A percentile compares a stretch with the other conserved stretches of the same genome.
Evolutionary conservation across 2,797 vertebrate species (phyloP).

Genomic region (Anas georgica): DNA sequence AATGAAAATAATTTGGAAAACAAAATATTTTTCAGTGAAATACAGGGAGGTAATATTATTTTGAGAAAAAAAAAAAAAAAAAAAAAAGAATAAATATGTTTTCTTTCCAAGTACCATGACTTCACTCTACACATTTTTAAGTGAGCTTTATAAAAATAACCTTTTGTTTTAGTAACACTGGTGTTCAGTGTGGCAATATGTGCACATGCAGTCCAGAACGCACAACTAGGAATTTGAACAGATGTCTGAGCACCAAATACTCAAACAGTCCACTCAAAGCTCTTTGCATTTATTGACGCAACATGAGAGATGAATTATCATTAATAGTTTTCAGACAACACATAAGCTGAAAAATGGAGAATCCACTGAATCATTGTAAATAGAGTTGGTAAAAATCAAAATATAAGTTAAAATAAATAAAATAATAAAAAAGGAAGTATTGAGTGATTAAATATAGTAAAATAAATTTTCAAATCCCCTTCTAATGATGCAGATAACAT

Average conservation of each 20-base stretch:
- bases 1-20: not conserved
- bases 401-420: not conserved
- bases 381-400: not conserved
- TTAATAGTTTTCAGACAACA: not conserved
- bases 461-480: not conserved
- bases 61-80: not conserved
- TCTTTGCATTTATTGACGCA: not conserved
- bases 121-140: not conserved
- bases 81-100: not conserved
- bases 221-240: not conserved
- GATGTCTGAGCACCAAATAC: not conserved
- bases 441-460: not conserved
- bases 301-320: not conserved
- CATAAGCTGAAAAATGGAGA: not conserved
- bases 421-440: not conserved
- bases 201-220: not conserved
- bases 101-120: not conserved
- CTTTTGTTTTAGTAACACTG: not conserved
- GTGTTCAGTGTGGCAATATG: not conserved
- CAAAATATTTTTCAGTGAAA: not conserved
- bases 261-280: not conserved
- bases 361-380: not conserved
- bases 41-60: not conserved
- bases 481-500: not conserved
- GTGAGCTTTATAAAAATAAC: not conserved